phyloP scores from a whole-genome alignment of 2,113 vertebrate species.

The Zeus faber region DNA sequence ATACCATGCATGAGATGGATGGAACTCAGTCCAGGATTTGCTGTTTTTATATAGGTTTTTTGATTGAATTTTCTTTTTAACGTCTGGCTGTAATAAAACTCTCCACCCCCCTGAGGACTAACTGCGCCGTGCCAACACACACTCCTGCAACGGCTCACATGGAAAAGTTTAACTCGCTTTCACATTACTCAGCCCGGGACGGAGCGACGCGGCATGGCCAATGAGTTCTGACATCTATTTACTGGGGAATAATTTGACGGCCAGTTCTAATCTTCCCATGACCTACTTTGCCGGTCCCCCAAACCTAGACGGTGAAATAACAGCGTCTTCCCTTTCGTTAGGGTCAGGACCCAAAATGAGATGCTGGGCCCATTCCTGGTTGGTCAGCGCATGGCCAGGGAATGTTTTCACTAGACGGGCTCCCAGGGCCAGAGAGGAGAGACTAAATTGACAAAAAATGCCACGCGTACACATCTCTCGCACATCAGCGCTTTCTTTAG shows the following conservation, averaged over 20 bases:
- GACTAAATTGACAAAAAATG: slow-evolving; percentile 52
- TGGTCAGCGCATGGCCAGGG: slow-evolving; percentile 31
- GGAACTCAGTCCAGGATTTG: too few species aligned
- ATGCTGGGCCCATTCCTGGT: slow-evolving; percentile 43
- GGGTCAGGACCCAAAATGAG: slow-evolving; percentile 34
- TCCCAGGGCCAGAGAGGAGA: slow-evolving; percentile 39
- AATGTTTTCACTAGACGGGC: slow-evolving; percentile 55
- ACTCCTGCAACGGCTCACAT: slow-evolving; percentile 9
- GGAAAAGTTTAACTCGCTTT: slow-evolving; percentile 35
- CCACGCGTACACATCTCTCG: slow-evolving; percentile 22
- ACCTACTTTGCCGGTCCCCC: slow-evolving; percentile 32
- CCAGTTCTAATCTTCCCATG: slow-evolving; percentile 49
- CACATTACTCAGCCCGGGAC: slow-evolving; percentile 15
- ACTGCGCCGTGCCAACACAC: slow-evolving; percentile 23
- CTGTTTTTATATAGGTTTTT: slow-evolving; percentile 11
- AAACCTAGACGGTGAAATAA: slow-evolving; percentile 42
- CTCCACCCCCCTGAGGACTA: slow-evolving; percentile 21
- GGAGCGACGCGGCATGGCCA: slow-evolving; percentile 12
- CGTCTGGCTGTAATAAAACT: slow-evolving; percentile 10
- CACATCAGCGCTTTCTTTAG: slow-evolving; percentile 35
- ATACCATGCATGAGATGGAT: too few species aligned
- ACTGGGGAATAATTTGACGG: slow-evolving; percentile 34
- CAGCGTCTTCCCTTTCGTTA: slow-evolving; percentile 8
- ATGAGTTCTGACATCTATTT: slow-evolving; percentile 36
- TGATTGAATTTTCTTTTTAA: slow-evolving; percentile 28